Evolutionary conservation across 2,888 invertebrate genomes (phyloP), one percentile per base, ranked within the genome.

Genomic region (Ectemnius lituratus): DNA sequence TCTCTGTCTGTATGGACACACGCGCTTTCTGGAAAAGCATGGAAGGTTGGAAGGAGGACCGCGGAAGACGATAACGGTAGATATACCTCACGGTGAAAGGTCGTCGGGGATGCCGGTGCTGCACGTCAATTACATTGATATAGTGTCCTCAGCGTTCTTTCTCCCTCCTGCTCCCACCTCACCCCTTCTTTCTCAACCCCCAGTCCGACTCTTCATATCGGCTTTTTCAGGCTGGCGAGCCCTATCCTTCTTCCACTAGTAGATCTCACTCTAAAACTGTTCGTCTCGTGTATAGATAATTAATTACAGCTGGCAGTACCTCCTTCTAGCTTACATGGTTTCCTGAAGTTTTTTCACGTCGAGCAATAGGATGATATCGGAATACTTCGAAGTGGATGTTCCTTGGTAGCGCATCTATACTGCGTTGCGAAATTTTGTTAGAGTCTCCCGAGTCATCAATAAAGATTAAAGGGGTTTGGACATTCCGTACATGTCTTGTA

Each of bases 81-180:
- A 78, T 79, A 82, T 62, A 67, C 60, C 71, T 67, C 75, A 73
- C 79, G 84, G 86, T 82, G 82, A 86, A 81, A 85, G 86, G 85
- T 86, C 85, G 80, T 77, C 76, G 78, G 61, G 68, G 76, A 81
- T 64, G 75, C 58, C 67, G 63, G 70, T 73, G 83, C 70, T 85
- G 84, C 79, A 85, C 80, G 84, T 84, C 85, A 85, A 84, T 85
- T 85, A 85, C 83, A 85, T 85, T 85, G 85, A 85, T 84, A 85
- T 84, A 83, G 78, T 84, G 82, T 82, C 78, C 73, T 60, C 75
- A 64, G 28, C 49, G 68, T 47, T 45, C 71, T 67, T 70, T 68
- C 49, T 66, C 72, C 61, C 71, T 64, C 62, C 57, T 57, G 14
- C 56, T 59, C 64, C 65, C 70, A 58, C 49, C 67, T 65, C 61